These are phyloP conservation scores for Accipiter virgatus DNA, from an alignment of 2,113 vertebrate species.

Conservation along the genomic window DNA sequence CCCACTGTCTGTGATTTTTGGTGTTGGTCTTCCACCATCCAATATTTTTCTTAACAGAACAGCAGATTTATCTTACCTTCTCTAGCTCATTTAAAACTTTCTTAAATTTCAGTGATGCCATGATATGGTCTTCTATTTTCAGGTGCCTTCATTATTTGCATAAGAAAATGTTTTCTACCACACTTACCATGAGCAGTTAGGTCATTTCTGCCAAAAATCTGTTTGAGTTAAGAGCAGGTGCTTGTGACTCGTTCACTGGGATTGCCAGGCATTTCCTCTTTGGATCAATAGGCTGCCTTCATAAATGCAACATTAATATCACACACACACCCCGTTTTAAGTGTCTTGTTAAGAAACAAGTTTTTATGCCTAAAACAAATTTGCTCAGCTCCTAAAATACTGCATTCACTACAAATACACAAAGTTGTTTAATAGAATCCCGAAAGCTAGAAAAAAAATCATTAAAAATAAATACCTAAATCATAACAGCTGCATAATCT, in stretches of 20 bases:
- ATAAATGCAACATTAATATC: not conserved
- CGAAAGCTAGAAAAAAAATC: not conserved
- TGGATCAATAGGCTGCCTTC: not conserved
- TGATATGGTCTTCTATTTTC: not conserved
- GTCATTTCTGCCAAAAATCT: not conserved
- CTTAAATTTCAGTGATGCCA: not conserved
- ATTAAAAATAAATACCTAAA: not conserved
- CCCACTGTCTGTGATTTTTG: not conserved
- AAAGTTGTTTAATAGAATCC: not conserved
- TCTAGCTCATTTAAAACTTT: not conserved
- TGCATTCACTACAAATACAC: not conserved
- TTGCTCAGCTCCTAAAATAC: not conserved
- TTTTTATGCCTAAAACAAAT: not conserved
- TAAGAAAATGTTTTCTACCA: not conserved
- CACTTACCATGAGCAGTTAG: not conserved
- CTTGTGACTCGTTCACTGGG: not conserved
- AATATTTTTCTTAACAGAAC: not conserved
- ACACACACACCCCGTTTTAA: not conserved
- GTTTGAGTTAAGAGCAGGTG: not conserved
- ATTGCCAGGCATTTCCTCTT: not conserved
- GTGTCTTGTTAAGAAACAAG: not conserved
- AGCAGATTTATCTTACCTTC: not conserved
- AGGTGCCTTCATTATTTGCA: not conserved
- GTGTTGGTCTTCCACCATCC: not conserved
- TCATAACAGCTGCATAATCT: not conserved